Conservation (phyloP, 2,113 vertebrate species). For the Paradisaea rubra region DNA sequence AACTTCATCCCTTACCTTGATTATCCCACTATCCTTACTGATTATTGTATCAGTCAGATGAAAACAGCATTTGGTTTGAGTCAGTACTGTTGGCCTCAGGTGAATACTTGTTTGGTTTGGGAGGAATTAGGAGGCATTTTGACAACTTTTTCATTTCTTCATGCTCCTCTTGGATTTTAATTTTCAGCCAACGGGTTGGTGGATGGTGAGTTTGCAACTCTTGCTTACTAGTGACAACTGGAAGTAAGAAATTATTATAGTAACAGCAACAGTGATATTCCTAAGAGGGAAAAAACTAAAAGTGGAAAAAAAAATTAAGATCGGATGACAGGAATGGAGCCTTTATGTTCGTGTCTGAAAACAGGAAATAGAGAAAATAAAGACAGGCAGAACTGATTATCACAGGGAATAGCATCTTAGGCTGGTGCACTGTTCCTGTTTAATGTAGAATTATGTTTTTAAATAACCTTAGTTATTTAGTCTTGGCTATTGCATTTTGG, state of each 20-base stretch:
- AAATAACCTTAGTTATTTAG: not conserved
- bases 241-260: slow-evolving; percentile 40
- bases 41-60: not conserved
- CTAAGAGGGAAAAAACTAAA: not conserved
- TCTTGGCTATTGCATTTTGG: not conserved
- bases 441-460: not conserved
- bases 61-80: slow-evolving; percentile 33
- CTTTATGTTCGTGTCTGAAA: not conserved
- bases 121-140: slow-evolving; percentile 58
- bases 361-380: not conserved
- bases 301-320: not conserved
- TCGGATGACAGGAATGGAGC: not conserved
- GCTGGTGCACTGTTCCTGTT: not conserved
- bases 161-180: slow-evolving; percentile 64
- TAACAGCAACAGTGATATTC: slow-evolving; percentile 19
- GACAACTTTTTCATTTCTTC: slow-evolving; percentile 65
- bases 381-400: not conserved
- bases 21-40: not conserved
- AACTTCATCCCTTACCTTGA: not conserved
- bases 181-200: slow-evolving; percentile 62
- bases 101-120: slow-evolving; percentile 58
- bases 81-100: slow-evolving; percentile 23
- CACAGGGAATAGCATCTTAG: not conserved
- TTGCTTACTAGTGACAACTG: slow-evolving; percentile 60
- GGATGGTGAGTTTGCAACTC: slow-evolving; percentile 59